A percentile compares a stretch with the other conserved stretches of the same genome.
These are phyloP conservation scores for Oryzaephilus surinamensis DNA, from an alignment of 1,140 invertebrate species.

Conservation along the genomic window DNA sequence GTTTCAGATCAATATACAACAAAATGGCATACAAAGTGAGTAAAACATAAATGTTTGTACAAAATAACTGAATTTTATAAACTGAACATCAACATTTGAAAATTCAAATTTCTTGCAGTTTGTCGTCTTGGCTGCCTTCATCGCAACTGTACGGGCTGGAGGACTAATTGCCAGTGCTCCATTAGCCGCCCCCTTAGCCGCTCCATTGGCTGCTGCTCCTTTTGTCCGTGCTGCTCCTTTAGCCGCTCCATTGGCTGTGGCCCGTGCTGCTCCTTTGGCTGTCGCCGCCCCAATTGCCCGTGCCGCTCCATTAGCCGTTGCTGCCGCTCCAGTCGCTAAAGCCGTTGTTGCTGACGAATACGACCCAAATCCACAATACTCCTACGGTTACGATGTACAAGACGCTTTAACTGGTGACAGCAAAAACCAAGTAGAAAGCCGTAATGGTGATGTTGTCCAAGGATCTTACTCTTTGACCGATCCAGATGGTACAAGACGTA, in stretches of 20 bases:
- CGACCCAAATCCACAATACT: conserved; percentile 45
- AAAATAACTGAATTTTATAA: no score
- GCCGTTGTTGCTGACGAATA: conserved; percentile 36
- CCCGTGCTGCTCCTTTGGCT: no score
- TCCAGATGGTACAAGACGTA: conserved; percentile 48
- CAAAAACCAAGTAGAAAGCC: conserved; percentile 46
- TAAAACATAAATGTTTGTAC: no score
- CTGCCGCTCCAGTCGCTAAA: conserved; percentile 29
- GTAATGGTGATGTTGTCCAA: conserved; percentile 52
- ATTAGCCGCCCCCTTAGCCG: conserved; percentile 19
- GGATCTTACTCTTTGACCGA: conserved; percentile 53
- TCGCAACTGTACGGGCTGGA: conserved; percentile 18
- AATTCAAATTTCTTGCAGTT: no score
- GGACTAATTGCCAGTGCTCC: conserved; percentile 16
- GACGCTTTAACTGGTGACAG: conserved; percentile 48
- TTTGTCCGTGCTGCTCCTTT: conserved; percentile 8
- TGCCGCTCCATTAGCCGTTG: conserved; percentile 14
- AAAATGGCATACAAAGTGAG: conserved; percentile 11
- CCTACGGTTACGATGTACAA: conserved; percentile 45
- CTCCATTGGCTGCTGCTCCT: conserved; percentile 21
- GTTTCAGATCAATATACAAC: no score
- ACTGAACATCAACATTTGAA: no score
- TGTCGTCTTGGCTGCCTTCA: conserved; percentile 18
- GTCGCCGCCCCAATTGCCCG: conserved; percentile 2
- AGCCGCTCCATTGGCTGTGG: conserved; percentile 5